Base-by-base conservation (phyloP, 2,797 vertebrate species). In the Anas capensis region DNA sequence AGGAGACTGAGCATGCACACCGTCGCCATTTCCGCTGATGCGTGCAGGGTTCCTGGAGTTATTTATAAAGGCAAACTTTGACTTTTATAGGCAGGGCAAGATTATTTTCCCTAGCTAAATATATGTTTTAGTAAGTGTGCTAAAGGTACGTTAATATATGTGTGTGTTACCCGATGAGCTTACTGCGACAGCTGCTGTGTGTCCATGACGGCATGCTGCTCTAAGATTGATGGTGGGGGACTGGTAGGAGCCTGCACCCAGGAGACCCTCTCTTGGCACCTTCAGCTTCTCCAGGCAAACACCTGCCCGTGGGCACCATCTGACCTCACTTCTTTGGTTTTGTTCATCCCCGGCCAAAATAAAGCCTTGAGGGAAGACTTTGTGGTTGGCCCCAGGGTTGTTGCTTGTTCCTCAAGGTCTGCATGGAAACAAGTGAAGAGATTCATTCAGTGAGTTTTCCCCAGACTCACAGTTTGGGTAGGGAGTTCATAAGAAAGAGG, bases 51-150 rank as follows among this genome's bases (percentile, higher is more conserved):
- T 95, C 81, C 75, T 46, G 46, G 83, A 93, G 95, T 95, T 97
- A 96, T 95, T 95, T 96, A 95, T 95, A 97, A 95, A 85, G 94
- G 90, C 90, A 95, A 93, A 96, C 88, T 95, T 94, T 93, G 96
- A 94, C 95, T 94, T 96, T 96, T 95, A 94, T 96, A 93, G 93
- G 64, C 91, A 93, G 86, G 81, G 81, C 5, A 31, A 92, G 94
- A 95, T 96, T 97, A 92, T 95, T 94, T 97, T 94, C 88, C 92
- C 93, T 93, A 82, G 94, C 93, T 96, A 96, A 95, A 96, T 96
- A 97, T 94, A 96, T 85, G 93, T 97, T 96, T 96, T 96, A 92
- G 88, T 92, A 92, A 97, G 88, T 78, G 94, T 95, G 93, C 49
- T 93, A 96, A 93, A 95, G 93, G 86, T 95, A 58, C 81, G 86